Conservation (phyloP, 2,888 invertebrate species). For the Nemapogon koenigi region DNA sequence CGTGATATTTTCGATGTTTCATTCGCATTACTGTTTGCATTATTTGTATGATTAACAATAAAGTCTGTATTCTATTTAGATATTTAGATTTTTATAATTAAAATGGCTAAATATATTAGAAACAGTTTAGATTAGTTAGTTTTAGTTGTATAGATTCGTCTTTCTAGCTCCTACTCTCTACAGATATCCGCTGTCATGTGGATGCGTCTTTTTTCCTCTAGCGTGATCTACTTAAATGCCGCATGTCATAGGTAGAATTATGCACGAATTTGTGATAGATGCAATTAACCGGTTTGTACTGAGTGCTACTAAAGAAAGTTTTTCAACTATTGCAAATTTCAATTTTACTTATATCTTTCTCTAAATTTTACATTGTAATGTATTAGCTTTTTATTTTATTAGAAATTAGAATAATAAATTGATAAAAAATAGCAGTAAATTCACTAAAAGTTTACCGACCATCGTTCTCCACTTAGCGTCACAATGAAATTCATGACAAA, state of each 20-base stretch:
- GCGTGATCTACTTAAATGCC: conserved; percentile 42
- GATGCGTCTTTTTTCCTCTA: conserved; percentile 33
- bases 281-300: no score
- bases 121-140: conserved; percentile 28
- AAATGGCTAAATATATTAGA: conserved; percentile 19
- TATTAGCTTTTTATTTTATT: no score
- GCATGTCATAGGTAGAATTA: conserved; percentile 44
- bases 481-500: no score
- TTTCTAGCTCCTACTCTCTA: conserved; percentile 44
- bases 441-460: no score
- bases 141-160: conserved; percentile 38
- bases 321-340: no score
- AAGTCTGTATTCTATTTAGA: neutral
- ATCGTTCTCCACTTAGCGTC: no score
- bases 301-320: no score
- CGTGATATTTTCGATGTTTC: conserved; percentile 35
- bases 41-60: conserved; percentile 18
- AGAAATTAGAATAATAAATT: no score
- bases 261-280: conserved; percentile 41
- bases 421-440: no score
- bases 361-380: no score
- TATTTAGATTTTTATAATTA: neutral
- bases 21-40: conserved; percentile 28
- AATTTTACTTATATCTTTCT: no score
- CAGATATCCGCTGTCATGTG: conserved; percentile 28